Percentiles rank a stretch among this genome's conserved stretches.
Evolutionary conservation across 2,113 vertebrate genomes (phyloP).

Genomic region (Syngnathus typhle): DNA sequence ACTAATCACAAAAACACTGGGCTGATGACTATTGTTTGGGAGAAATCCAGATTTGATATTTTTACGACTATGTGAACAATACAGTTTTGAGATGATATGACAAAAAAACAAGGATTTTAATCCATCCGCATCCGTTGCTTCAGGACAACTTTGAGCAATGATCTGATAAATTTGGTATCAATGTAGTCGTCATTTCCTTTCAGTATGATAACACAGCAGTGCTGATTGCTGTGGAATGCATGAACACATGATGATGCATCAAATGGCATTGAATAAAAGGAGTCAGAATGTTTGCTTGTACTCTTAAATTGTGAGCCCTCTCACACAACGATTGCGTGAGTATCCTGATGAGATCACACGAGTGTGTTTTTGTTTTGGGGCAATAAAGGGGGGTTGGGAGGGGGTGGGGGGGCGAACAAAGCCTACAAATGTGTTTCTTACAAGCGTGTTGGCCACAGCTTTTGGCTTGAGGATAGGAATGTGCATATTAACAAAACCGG

Average conservation of each 20-base stretch:
- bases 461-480: conserved; percentile 24
- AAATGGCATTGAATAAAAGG: neutral
- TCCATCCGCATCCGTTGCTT: neutral
- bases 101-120: neutral
- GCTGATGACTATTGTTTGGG: too few relatives aligned
- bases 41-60: too few relatives aligned
- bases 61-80: neutral
- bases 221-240: neutral
- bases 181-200: neutral
- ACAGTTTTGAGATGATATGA: neutral
- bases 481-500: conserved; percentile 46
- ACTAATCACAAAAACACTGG: too few relatives aligned
- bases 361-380: conserved; percentile 28
- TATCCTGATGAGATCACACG: conserved; percentile 15
- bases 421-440: conserved; percentile 8
- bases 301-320: conserved; percentile 32
- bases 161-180: neutral
- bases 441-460: neutral
- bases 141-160: neutral
- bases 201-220: neutral
- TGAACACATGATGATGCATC: neutral
- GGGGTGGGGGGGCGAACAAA: conserved; percentile 2
- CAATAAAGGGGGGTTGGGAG: conserved; percentile 12
- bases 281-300: neutral
- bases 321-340: conserved; percentile 22